Evolutionary conservation across 2,888 invertebrate genomes (phyloP), one percentile per base, ranked within the genome.

Genomic region (Nymphalis c-album): DNA sequence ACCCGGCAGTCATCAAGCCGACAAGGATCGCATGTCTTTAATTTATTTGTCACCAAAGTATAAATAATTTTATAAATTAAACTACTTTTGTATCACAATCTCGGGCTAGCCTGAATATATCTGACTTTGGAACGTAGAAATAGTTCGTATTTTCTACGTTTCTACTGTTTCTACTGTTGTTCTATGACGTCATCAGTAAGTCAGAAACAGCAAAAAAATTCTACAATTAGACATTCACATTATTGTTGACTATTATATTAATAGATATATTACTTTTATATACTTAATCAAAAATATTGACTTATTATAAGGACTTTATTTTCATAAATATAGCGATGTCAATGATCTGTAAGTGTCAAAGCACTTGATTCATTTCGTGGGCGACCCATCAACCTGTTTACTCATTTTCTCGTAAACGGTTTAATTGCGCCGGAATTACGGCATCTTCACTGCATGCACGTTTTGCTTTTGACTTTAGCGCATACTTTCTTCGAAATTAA

Each of bases 61-160:
- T 79, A 78, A 80, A 83, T 75, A 80, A 77, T 76, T 73, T 67
- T 62, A 67, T 74, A 68, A 63, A 71, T 48, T 17, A 71, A 71
- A 72, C 68, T 69, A 67, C 60, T 63, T 35, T 57, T 18, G 40
- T 31, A 35, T 40, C 66, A 45, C 63, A 60, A 63, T 65, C 65
- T 66, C 60, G 22, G 53, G 48, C 65, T 71, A 70, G 45, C 63
- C 68, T 60, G 68, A 67, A 71, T 72, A 61, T 69, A 68, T 70
- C 66, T 57, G 62, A 16, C 50, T 67, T 22, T 53, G 53, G 16
- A 45, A 50, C 31, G 50, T n/a, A 22, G 51, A 63, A 46, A 46
- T 18, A 47, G n/a, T 31, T 57, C 7, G 2, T 5, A 20, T 40
- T 40, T 8, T 35, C 10, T 10, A 8, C 35, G 7, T 40, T 40